phyloP scores from a whole-genome alignment of 2,888 invertebrate genomes.

The Perizoma flavofasciatum region DNA sequence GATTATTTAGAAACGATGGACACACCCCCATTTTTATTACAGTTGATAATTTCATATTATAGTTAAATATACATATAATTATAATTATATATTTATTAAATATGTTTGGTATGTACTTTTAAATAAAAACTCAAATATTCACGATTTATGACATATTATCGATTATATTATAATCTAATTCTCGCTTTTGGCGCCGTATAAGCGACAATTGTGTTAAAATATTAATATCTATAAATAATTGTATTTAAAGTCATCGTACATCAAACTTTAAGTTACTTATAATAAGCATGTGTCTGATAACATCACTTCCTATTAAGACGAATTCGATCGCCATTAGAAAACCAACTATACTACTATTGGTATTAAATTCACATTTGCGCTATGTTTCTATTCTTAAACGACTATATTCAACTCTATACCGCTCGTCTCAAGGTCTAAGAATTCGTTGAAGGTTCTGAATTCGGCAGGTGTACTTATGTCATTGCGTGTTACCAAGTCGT shows the following conservation, averaged over 20 bases:
- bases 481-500: constrained; percentile 43
- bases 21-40: too few species aligned
- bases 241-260: constrained; percentile 51
- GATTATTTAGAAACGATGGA: too few species aligned
- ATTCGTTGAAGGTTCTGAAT: constrained; percentile 20
- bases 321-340: constrained; percentile 37
- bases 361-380: constrained; percentile 46
- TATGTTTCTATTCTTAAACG: constrained; percentile 12
- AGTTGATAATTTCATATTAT: too few species aligned
- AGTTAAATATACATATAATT: too few species aligned
- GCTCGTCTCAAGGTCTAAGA: constrained; percentile 4
- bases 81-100: too few species aligned
- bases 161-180: background rate
- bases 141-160: background rate
- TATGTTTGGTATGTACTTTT: too few species aligned
- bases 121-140: too few species aligned
- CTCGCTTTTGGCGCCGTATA: constrained; percentile 11
- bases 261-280: constrained; percentile 63
- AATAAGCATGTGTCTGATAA: constrained; percentile 65
- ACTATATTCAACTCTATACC: constrained; percentile 21
- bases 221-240: constrained; percentile 19
- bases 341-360: constrained; percentile 40
- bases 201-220: constrained; percentile 22
- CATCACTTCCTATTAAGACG: constrained; percentile 65
- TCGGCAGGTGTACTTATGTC: constrained; percentile 41